Base-by-base conservation (phyloP, 64 coral and sea anemone species). In the Stichodactyla mertensii region DNA sequence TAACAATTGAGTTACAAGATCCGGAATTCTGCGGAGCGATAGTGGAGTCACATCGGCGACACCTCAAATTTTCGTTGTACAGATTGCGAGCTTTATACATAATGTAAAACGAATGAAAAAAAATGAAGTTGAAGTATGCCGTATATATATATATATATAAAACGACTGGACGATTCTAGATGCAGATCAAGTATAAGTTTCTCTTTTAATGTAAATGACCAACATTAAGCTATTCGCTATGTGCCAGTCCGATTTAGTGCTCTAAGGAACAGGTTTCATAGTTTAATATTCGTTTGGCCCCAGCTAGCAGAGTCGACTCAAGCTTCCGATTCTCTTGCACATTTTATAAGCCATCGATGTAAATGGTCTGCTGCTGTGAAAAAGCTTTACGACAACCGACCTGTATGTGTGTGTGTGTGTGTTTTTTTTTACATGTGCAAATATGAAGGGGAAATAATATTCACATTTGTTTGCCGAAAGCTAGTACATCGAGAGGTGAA, bases 121-220 rank as follows among this genome's bases (percentile, higher is more conserved):
- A 66, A n/a, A 66, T n/a, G 18, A 66, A 66, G 62, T 36, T 28
- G 10, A 9, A 31, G 56, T 58, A 58, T 58, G 56, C 36, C 36
- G 36, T 45, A 45, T 45, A 45, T n/a, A n/a, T n/a, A n/a, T n/a
- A n/a, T n/a, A n/a, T n/a, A n/a, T n/a, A n/a, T n/a, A 2, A 45
- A 45, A 45, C 36, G 36, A 45, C 36, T 45, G 36, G 36, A 45
- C 36, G 36, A 66, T n/a, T 13, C 62, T 74, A 31, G 69, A 28
- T 31, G 24, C 24, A 27, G 69, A 31, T 74, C 24, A 74, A 74
- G 10, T 31, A 26, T 74, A 23, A 27, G 7, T 74, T 31, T 74
- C 69, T 74, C 24, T 31, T 31, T 74, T 74, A 45, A 74, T 36
- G 69, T 74, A 74, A 74, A 74, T 74, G 69, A 74, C 69, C 12